Conservation (phyloP, 2,888 invertebrate species). For the Scelioninae gen. 2 region DNA sequence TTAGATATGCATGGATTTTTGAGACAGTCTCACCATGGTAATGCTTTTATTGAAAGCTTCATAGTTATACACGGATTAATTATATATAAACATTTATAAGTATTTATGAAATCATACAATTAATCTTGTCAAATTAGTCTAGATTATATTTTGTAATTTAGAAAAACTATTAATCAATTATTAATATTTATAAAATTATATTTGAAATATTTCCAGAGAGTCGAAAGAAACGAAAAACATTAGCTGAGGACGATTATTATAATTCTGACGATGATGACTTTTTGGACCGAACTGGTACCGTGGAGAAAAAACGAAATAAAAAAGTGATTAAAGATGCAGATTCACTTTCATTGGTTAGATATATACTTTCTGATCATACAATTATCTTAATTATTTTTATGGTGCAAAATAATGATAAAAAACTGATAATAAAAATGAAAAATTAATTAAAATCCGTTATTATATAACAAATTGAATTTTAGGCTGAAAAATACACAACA, state of each 20-base stretch:
- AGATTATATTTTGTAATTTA: slow-evolving; percentile 5
- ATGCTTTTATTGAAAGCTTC: slow-evolving; percentile 1
- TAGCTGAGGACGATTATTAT: slow-evolving; percentile 93
- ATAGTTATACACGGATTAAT: too few relatives aligned
- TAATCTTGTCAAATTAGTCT: too few relatives aligned
- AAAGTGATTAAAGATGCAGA: slow-evolving; percentile 72
- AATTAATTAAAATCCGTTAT: background rate
- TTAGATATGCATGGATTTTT: slow-evolving; percentile 92
- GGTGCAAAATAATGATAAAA: background rate
- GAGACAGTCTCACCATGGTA: slow-evolving; percentile 89
- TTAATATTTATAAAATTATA: background rate
- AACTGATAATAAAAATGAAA: slow-evolving; percentile 4
- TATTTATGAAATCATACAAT: too few relatives aligned
- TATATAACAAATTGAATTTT: background rate
- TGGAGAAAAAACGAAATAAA: slow-evolving; percentile 89
- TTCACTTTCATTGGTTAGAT: slow-evolving; percentile 39
- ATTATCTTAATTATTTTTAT: too few relatives aligned
- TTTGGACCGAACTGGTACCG: slow-evolving; percentile 94
- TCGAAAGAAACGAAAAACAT: slow-evolving; percentile 86
- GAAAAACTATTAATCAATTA: background rate
- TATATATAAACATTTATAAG: too few relatives aligned
- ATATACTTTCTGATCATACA: too few relatives aligned
- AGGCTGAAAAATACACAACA: slow-evolving; percentile 53
- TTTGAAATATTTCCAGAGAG: slow-evolving; percentile 78
- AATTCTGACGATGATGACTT: slow-evolving; percentile 97